A percentile compares a stretch with the other conserved stretches of the same genome.
phyloP scores from a whole-genome alignment of 2,888 invertebrate species.

The Cotesia congregata region DNA sequence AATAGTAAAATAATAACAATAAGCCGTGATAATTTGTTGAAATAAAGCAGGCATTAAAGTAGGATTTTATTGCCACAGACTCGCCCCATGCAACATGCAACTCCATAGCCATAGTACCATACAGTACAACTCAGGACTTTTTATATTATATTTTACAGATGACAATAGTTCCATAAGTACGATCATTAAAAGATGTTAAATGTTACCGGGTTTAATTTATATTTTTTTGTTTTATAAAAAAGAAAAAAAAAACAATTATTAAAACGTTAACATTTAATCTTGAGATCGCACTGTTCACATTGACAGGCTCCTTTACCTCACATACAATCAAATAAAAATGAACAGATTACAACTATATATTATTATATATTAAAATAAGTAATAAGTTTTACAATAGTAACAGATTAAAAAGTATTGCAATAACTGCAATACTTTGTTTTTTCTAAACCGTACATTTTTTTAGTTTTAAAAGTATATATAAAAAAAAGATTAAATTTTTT shows the following conservation, averaged over 20 bases:
- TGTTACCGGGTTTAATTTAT: slow-evolving; percentile 7
- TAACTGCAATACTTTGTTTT: slow-evolving; percentile 43
- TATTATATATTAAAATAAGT: slow-evolving; percentile 70
- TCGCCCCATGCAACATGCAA: slow-evolving; percentile 61
- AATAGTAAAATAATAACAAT: background rate
- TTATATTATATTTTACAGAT: slow-evolving; percentile 71
- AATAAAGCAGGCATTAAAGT: slow-evolving; percentile 5
- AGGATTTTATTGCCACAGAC: slow-evolving; percentile 51
- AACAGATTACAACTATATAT: slow-evolving; percentile 69
- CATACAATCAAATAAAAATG: slow-evolving; percentile 68
- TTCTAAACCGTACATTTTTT: slow-evolving; percentile 11
- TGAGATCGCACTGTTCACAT: slow-evolving; percentile 40
- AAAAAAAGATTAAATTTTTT: slow-evolving; percentile 29
- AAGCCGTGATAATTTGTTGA: slow-evolving; percentile 14
- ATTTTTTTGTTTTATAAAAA: background rate
- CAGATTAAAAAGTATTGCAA: slow-evolving; percentile 44
- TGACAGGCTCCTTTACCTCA: slow-evolving; percentile 69
- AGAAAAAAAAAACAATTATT: background rate
- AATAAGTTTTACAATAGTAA: slow-evolving; percentile 65
- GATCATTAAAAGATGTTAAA: slow-evolving; percentile 25
- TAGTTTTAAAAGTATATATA: slow-evolving; percentile 37
- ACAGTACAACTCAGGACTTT: slow-evolving; percentile 71
- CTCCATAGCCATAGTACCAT: slow-evolving; percentile 71
- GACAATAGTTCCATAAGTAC: slow-evolving; percentile 69
- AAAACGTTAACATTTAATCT: slow-evolving; percentile 1